phyloP scores from a whole-genome alignment of 1,140 invertebrate genomes.

The Hypothenemus hampei region DNA sequence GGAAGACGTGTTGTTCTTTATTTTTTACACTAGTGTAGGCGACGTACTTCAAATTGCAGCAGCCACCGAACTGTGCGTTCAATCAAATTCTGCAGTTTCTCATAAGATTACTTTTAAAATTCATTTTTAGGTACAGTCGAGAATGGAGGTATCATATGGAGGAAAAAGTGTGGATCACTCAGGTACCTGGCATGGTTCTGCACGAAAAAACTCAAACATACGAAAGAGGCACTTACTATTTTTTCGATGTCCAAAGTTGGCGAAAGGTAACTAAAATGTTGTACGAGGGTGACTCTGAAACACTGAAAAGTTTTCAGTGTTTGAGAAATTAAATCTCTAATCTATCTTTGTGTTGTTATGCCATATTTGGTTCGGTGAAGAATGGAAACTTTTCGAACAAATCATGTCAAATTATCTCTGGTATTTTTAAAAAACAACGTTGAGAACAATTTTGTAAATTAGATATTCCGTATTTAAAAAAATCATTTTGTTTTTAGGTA shows the following conservation, averaged over 20 bases:
- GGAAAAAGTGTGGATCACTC: slow-evolving; percentile 98
- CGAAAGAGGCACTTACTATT: slow-evolving; percentile 97
- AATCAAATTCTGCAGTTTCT: background rate
- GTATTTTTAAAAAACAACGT: too few relatives aligned
- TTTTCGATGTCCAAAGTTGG: slow-evolving; percentile 97
- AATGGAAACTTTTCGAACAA: too few relatives aligned
- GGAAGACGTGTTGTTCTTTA: slow-evolving; percentile 97
- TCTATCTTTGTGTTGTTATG: too few relatives aligned
- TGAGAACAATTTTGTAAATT: too few relatives aligned
- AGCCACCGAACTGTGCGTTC: slow-evolving; percentile 88
- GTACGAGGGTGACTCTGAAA: too few relatives aligned
- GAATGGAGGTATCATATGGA: slow-evolving; percentile 99
- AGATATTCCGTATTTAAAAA: too few relatives aligned
- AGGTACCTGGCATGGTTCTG: slow-evolving; percentile 87
- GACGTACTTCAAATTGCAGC: slow-evolving; percentile 96
- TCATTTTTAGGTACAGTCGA: slow-evolving; percentile 72
- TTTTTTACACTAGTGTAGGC: slow-evolving; percentile 98
- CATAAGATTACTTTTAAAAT: background rate
- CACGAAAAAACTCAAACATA: slow-evolving; percentile 92
- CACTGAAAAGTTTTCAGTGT: too few relatives aligned
- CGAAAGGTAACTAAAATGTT: slow-evolving; percentile 61
- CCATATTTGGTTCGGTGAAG: too few relatives aligned
- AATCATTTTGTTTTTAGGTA: slow-evolving; percentile 53
- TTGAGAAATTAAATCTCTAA: too few relatives aligned
- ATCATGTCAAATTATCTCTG: too few relatives aligned